Base-by-base conservation (phyloP, 2,888 invertebrate genomes). In the Cephus sareptanus region DNA sequence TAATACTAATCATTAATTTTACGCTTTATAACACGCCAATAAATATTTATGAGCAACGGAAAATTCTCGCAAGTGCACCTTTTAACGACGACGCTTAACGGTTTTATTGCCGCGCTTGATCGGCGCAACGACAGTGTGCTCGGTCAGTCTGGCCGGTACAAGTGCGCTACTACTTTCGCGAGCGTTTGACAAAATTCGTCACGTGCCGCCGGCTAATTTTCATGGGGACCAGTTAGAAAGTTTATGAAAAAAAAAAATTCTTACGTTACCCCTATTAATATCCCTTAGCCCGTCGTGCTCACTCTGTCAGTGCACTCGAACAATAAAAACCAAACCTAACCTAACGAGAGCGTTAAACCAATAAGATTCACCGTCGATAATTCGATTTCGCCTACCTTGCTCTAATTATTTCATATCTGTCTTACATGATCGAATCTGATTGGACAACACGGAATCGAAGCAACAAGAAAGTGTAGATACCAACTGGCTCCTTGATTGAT, bases 361-460 rank as follows among this genome's bases (percentile, higher is more conserved):
- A 40, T 4, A 23, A 56, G 40, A 56, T 9, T 56, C 40, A 23
- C 40, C 40, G 1, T 23, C 15, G 2, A 56, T 23, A 56, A 23
- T 56, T 56, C 40, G 40, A 56, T 23, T 56, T 15, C 40, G 40
- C 23, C 9, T 56, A 23, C 40, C 23, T 23, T 23, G 79, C 83
- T 84, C 85, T 87, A 87, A 88, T 86, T 86, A 87, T 85, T 86
- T 81, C 81, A 56, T 56, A 81, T 83, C 83, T 84, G 84, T 85
- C 81, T 80, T 81, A 79, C 75, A 79, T 79, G 87, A 88, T 87
- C 84, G 86, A 77, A 80, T 81, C 83, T 86, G 87, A 87, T 87
- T 87, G 85, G 83, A 85, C 82, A 83, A 83, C 84, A 87, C 81
- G 82, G 82, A 56, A 81, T 31, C 80, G 73, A 33, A 71, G 73